Conservation (phyloP, 2,888 invertebrate species). For the Pseudoips prasinana region DNA sequence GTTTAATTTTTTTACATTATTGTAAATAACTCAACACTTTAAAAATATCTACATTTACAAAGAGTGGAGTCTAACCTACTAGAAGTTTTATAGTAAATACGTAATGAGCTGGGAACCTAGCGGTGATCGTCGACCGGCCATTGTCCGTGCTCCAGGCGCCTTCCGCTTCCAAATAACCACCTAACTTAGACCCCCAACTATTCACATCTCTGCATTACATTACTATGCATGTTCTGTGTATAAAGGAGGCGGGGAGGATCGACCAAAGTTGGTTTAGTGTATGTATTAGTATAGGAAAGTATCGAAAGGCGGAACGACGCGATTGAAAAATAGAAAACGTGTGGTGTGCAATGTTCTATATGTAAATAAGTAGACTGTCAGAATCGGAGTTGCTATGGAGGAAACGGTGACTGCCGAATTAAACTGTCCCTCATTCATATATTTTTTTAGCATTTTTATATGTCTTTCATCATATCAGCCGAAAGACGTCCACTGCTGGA, state of each 20-base stretch:
- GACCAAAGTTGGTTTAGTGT: slow-evolving; percentile 41
- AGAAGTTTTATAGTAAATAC: slow-evolving; percentile 70
- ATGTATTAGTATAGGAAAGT: slow-evolving; percentile 70
- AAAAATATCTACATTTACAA: too few relatives aligned
- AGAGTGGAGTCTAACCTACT: slow-evolving; percentile 47
- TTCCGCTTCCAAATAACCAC: slow-evolving; percentile 65
- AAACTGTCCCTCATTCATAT: slow-evolving; percentile 27
- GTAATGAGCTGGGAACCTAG: slow-evolving; percentile 75
- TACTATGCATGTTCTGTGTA: slow-evolving; percentile 34
- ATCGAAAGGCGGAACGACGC: slow-evolving; percentile 75
- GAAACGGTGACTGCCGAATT: slow-evolving; percentile 36
- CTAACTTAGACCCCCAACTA: slow-evolving; percentile 49
- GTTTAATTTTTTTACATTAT: too few relatives aligned
- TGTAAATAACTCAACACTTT: too few relatives aligned
- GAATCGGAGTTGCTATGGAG: slow-evolving; percentile 37
- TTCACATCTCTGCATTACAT: slow-evolving; percentile 45
- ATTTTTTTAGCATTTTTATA: too few relatives aligned
- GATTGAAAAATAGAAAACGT: slow-evolving; percentile 78
- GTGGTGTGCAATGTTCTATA: slow-evolving; percentile 50
- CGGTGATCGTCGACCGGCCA: slow-evolving; percentile 69
- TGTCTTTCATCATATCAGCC: too few relatives aligned
- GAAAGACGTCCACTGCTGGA: too few relatives aligned
- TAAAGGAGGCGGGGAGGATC: slow-evolving; percentile 45
- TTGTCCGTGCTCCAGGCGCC: slow-evolving; percentile 70
- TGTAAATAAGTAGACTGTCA: slow-evolving; percentile 57